Evolutionary conservation across 2,797 vertebrate genomes (phyloP).

Genomic region (Geotrypetes seraphini): DNA sequence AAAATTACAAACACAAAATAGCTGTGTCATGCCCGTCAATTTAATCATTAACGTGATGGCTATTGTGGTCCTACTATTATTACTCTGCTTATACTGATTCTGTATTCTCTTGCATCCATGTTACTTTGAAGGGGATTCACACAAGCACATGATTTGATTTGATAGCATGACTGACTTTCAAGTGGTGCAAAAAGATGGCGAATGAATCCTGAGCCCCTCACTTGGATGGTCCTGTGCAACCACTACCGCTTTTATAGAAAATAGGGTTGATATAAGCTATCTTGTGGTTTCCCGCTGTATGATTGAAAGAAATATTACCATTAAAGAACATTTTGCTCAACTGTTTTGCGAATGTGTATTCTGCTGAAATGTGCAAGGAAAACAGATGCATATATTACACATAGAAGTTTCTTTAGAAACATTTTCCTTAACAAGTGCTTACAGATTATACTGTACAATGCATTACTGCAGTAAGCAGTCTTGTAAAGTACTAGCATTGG

Average conservation of each 20-base stretch:
- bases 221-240: conserved; percentile 34
- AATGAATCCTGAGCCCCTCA: conserved; percentile 41
- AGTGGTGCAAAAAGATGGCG: conserved; percentile 38
- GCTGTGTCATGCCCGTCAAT: conserved; percentile 63
- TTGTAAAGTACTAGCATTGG: conserved; percentile 57
- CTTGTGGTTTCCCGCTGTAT: conserved; percentile 67
- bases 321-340: conserved; percentile 28
- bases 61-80: conserved; percentile 48
- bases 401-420: conserved; percentile 89
- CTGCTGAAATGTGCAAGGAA: conserved; percentile 95
- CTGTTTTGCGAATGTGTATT: conserved; percentile 73
- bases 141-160: conserved; percentile 43
- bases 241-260: conserved; percentile 43
- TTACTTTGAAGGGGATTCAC: conserved; percentile 52
- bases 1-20: conserved; percentile 64
- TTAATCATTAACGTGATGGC: conserved; percentile 56
- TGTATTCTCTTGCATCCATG: conserved; percentile 44
- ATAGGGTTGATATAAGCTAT: conserved; percentile 67
- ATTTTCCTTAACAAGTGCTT: conserved; percentile 88
- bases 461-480: conserved; percentile 67
- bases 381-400: conserved; percentile 93
- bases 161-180: conserved; percentile 30
- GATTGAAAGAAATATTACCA: conserved; percentile 54
- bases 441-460: conserved; percentile 95
- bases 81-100: conserved; percentile 53